Percentiles rank a stretch among this genome's conserved stretches.
Evolutionary conservation across 1,140 invertebrate genomes (phyloP).

Genomic region (Pseudomyrmex cubaensis): DNA sequence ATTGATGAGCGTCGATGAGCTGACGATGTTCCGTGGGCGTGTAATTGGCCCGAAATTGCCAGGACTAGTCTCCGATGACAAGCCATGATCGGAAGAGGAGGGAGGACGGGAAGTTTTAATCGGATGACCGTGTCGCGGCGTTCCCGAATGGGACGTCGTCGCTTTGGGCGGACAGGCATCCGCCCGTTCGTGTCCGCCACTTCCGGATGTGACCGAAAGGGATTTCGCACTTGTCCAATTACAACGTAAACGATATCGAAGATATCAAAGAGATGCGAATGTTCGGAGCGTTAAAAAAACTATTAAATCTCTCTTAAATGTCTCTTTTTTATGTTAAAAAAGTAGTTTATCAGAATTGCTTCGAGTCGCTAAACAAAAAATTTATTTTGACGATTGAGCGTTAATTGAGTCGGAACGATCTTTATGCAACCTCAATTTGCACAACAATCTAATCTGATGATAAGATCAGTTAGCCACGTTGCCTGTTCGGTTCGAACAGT

Average conservation of each 20-base stretch:
- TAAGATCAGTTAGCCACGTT: neutral
- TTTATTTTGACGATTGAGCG: neutral
- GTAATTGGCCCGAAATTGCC: slow-evolving; percentile 74
- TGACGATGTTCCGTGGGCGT: slow-evolving; percentile 68
- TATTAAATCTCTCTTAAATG: no score
- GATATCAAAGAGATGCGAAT: neutral
- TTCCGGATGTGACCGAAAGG: slow-evolving; percentile 63
- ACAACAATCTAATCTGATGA: slow-evolving; percentile 7
- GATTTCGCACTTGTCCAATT: slow-evolving; percentile 24
- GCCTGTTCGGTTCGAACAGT: neutral
- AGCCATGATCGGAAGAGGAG: neutral
- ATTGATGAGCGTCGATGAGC: slow-evolving; percentile 56
- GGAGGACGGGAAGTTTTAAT: slow-evolving; percentile 40
- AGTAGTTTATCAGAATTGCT: neutral
- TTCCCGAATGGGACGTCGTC: slow-evolving; percentile 42
- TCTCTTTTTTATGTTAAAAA: neutral
- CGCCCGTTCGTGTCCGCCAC: slow-evolving; percentile 65
- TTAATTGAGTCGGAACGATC: slow-evolving; percentile 4
- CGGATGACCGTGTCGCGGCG: slow-evolving; percentile 39
- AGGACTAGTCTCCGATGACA: slow-evolving; percentile 65
- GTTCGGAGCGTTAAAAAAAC: no score
- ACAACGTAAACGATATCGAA: neutral
- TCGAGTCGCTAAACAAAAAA: neutral
- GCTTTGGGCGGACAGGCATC: slow-evolving; percentile 63
- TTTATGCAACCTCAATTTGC: slow-evolving; percentile 22